phyloP scores from a whole-genome alignment of 2,888 invertebrate genomes.

The Temnothorax rugatulus region DNA sequence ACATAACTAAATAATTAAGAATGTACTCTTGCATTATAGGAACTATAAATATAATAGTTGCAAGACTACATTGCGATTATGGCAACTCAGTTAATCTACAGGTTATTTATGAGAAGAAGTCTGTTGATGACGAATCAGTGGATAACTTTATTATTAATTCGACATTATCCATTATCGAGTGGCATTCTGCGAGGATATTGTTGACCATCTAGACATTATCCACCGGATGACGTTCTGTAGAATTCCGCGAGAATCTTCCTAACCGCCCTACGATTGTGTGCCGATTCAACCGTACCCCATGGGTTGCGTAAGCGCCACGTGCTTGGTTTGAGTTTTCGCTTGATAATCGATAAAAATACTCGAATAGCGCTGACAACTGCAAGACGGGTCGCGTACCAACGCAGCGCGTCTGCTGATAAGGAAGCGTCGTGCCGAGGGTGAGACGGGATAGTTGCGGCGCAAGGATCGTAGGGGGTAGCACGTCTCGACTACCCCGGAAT shows the following conservation, averaged over 20 bases:
- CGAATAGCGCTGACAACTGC: conserved; percentile 33
- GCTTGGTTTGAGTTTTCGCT: background rate
- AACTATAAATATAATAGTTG: background rate
- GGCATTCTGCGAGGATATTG: background rate
- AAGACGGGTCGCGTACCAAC: conserved; percentile 30
- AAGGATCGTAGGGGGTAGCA: conserved; percentile 82
- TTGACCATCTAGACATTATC: background rate
- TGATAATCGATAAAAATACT: conserved; percentile 38
- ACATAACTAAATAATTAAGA: background rate
- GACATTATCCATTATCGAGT: background rate
- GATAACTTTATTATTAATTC: conserved; percentile 17
- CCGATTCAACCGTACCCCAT: background rate
- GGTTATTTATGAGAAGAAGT: background rate
- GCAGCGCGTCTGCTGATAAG: conserved; percentile 76
- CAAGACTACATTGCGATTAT: background rate
- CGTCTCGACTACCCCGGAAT: conserved; percentile 65
- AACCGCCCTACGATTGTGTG: conserved; percentile 36
- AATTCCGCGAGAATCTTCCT: conserved; percentile 29
- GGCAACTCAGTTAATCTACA: background rate
- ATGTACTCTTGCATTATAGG: background rate
- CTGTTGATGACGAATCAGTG: background rate
- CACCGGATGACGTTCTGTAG: background rate
- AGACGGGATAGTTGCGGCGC: conserved; percentile 75
- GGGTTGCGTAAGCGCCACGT: background rate
- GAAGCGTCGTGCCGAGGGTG: conserved; percentile 71